phyloP scores from a whole-genome alignment of 1,140 invertebrate genomes.

The Drosophila sp. region DNA sequence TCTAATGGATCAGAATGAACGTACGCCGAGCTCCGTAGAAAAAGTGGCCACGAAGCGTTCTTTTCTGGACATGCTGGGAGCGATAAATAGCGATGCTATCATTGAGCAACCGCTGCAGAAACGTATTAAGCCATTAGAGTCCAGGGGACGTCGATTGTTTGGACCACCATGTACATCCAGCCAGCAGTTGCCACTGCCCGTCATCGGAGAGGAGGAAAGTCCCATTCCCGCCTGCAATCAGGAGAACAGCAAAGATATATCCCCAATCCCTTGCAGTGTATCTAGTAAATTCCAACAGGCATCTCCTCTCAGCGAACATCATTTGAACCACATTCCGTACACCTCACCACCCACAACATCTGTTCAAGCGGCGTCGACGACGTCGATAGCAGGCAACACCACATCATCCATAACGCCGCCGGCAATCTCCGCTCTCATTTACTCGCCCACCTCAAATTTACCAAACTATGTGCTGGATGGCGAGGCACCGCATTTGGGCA shows the following conservation, averaged over 20 bases:
- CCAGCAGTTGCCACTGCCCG: conserved; percentile 26
- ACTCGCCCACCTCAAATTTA: conserved; percentile 89
- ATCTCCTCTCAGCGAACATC: conserved; percentile 72
- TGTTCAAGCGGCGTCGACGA: conserved; percentile 32
- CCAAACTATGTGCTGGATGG: conserved; percentile 92
- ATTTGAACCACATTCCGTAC: conserved; percentile 60
- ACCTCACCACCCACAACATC: conserved; percentile 71
- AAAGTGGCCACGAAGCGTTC: conserved; percentile 68
- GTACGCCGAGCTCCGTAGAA: conserved; percentile 76
- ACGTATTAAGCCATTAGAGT: conserved; percentile 83
- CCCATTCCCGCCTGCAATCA: conserved; percentile 58
- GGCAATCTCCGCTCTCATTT: conserved; percentile 69
- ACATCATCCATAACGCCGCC: not conserved
- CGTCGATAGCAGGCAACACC: not conserved
- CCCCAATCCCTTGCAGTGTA: conserved; percentile 36
- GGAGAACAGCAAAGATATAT: conserved; percentile 56
- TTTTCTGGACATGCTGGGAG: conserved; percentile 76
- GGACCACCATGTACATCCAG: conserved; percentile 50
- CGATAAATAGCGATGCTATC: conserved; percentile 19
- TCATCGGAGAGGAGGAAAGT: conserved; percentile 60
- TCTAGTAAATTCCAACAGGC: conserved; percentile 22
- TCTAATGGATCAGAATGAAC: conserved; percentile 79
- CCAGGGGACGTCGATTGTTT: conserved; percentile 69
- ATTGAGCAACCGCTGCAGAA: conserved; percentile 67
- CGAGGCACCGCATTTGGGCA: conserved; percentile 89